Percentiles rank a stretch among this genome's conserved stretches.
Evolutionary conservation across 2,888 invertebrate species (phyloP).

Genomic region (Drosophila helvetica): DNA sequence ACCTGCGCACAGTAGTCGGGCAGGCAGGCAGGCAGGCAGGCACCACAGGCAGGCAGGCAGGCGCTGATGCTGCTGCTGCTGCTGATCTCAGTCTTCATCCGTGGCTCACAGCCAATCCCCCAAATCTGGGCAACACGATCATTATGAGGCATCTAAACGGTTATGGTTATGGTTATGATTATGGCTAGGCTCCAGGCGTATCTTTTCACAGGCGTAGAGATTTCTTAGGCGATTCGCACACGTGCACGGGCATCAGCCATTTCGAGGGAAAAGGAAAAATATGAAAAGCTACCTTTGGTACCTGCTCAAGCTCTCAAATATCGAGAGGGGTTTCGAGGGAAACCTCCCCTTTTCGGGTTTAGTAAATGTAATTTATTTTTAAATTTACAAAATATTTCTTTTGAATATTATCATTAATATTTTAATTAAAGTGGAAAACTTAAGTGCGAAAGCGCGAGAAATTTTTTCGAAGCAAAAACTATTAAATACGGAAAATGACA

Average conservation of each 20-base stretch:
- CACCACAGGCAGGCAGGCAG: constrained; percentile 6
- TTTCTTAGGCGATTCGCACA: constrained; percentile 10
- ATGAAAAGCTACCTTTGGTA: too few species aligned
- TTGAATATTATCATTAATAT: too few species aligned
- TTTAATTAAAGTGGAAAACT: too few species aligned
- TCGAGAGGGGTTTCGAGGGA: too few species aligned
- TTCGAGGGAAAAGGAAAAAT: neutral
- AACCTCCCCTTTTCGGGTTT: too few species aligned
- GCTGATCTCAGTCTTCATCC: constrained; percentile 12
- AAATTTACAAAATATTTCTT: too few species aligned
- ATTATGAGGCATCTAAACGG: constrained; percentile 43
- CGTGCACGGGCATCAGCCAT: neutral
- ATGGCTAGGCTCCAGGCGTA: constrained; percentile 55
- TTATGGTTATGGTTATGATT: constrained; percentile 28
- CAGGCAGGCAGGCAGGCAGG: constrained; percentile 10
- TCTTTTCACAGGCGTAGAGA: constrained; percentile 26
- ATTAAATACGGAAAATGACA: too few species aligned
- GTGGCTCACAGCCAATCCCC: constrained; percentile 29
- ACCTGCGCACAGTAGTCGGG: constrained; percentile 42
- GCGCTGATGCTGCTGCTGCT: constrained; percentile 13
- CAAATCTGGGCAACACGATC: constrained; percentile 36
- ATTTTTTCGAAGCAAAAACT: too few species aligned
- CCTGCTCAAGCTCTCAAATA: too few species aligned
- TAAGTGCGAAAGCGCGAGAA: too few species aligned
- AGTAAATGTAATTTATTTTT: too few species aligned